Conservation (phyloP, 2,888 invertebrate genomes). For the Scaptomyza polygonia region DNA sequence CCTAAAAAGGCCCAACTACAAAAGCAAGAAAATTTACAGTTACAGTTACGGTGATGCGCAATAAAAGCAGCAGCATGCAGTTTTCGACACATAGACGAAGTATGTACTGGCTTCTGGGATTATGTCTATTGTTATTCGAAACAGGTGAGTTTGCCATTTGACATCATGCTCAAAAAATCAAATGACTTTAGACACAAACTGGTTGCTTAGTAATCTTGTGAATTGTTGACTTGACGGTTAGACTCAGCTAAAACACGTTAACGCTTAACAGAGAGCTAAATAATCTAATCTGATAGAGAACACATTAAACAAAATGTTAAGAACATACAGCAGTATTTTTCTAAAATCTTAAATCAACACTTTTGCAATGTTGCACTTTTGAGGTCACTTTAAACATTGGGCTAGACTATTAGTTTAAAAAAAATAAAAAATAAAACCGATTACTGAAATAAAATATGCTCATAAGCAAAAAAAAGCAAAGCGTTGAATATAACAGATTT, state of each 20-base stretch:
- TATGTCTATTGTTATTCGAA: constrained; percentile 80
- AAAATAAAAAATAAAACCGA: too few relatives aligned
- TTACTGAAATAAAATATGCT: not conserved
- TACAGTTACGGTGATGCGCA: constrained; percentile 69
- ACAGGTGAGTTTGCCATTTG: constrained; percentile 77
- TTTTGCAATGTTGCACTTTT: not conserved
- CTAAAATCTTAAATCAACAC: constrained; percentile 22
- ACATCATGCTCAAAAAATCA: constrained; percentile 30
- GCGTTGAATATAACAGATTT: not conserved
- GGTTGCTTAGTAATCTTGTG: constrained; percentile 15
- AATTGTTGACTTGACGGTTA: not conserved
- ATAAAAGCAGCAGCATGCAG: constrained; percentile 75
- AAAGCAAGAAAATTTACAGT: constrained; percentile 67
- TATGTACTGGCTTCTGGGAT: constrained; percentile 82
- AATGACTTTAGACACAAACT: constrained; percentile 48
- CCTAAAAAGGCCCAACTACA: constrained; percentile 63
- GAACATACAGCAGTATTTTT: not conserved
- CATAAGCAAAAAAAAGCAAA: not conserved
- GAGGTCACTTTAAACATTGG: not conserved
- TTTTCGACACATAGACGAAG: constrained; percentile 73
- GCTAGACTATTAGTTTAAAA: not conserved
- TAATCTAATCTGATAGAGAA: constrained; percentile 12
- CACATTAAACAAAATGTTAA: constrained; percentile 8
- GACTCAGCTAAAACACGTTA: not conserved
- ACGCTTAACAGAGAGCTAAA: constrained; percentile 22